Percentiles rank a stretch among this genome's conserved stretches.
Evolutionary conservation across 2,797 vertebrate species (phyloP).

Genomic region (Enoplosus armatus): DNA sequence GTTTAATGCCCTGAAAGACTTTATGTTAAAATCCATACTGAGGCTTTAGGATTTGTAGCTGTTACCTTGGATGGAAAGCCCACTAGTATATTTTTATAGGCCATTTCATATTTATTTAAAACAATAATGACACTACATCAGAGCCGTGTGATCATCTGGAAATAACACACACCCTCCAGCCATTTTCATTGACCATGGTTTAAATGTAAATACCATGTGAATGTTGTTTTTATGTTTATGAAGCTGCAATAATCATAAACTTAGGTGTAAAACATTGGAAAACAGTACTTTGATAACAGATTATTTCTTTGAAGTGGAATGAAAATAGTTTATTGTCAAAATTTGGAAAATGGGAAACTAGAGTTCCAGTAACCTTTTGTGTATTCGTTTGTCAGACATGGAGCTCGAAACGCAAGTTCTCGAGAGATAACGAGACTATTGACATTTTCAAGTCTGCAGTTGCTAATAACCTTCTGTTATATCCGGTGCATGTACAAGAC

Average conservation of each 20-base stretch:
- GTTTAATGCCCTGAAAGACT: neutral
- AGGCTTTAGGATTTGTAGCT: neutral
- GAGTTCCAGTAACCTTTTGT: neutral
- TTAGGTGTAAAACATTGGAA: neutral
- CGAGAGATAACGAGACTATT: neutral
- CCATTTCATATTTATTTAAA: neutral
- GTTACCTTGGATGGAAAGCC: neutral
- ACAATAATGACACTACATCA: neutral
- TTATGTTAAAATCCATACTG: neutral
- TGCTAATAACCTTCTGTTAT: neutral
- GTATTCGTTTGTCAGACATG: neutral
- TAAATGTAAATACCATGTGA: neutral
- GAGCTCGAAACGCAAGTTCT: conserved; percentile 8
- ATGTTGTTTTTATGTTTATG: neutral
- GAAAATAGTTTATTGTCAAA: conserved; percentile 3
- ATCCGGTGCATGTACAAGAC: neutral
- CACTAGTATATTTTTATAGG: neutral
- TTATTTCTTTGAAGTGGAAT: conserved; percentile 11
- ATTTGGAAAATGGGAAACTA: neutral
- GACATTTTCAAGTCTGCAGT: conserved; percentile 14
- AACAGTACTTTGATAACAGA: neutral
- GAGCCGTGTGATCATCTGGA: neutral
- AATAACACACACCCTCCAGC: neutral
- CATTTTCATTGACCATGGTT: neutral
- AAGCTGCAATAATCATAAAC: neutral